Evolutionary conservation across 2,797 vertebrate species (phyloP).

Genomic region (Labroides dimidiatus): DNA sequence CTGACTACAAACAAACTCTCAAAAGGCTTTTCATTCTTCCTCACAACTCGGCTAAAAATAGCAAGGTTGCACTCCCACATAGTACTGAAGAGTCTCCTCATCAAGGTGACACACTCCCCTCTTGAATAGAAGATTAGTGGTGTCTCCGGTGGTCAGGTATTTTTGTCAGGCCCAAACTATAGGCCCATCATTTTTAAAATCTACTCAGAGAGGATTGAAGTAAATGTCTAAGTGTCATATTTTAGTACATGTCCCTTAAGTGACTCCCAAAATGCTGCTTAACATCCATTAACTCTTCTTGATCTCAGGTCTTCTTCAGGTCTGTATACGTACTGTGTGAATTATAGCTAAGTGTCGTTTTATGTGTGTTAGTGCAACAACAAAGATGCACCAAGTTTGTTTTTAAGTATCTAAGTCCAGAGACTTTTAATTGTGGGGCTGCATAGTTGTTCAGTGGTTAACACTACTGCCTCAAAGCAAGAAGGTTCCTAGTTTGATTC

Average conservation of each 20-base stretch:
- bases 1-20: slow-evolving; percentile 42
- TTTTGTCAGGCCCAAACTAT: slow-evolving; percentile 25
- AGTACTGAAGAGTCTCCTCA: slow-evolving; percentile 23
- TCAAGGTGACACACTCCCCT: slow-evolving; percentile 16
- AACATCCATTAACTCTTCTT: slow-evolving; percentile 13
- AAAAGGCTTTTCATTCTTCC: slow-evolving; percentile 36
- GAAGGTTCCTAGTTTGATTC: too few species aligned
- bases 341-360: too few species aligned
- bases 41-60: slow-evolving; percentile 56
- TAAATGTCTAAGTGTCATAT: neutral
- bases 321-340: too few species aligned
- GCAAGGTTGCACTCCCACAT: slow-evolving; percentile 33
- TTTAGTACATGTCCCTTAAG: slow-evolving; percentile 14
- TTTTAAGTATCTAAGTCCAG: too few species aligned
- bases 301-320: too few species aligned
- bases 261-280: slow-evolving; percentile 30
- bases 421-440: too few species aligned
- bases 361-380: too few species aligned
- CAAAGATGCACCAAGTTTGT: too few species aligned
- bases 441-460: too few species aligned
- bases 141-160: slow-evolving; percentile 15
- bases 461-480: too few species aligned
- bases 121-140: slow-evolving; percentile 28
- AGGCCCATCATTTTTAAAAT: slow-evolving; percentile 16
- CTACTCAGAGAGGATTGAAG: slow-evolving; percentile 19